phyloP scores from a whole-genome alignment of 2,888 invertebrate species.

The Heliconius cydno region DNA sequence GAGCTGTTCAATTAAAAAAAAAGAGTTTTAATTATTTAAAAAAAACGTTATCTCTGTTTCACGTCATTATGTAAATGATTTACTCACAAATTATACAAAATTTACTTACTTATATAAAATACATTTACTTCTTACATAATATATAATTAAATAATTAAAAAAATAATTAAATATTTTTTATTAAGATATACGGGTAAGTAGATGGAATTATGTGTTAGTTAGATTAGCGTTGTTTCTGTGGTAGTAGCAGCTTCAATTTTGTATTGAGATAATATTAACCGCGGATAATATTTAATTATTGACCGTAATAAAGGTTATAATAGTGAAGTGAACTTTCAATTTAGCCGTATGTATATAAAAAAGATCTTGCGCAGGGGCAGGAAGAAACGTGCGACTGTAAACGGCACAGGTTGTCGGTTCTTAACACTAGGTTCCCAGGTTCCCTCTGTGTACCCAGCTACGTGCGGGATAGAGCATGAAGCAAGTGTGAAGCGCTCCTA shows the following conservation, averaged over 20 bases:
- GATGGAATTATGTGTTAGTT: not conserved
- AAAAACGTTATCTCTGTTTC: not conserved
- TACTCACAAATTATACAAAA: slow-evolving; percentile 6
- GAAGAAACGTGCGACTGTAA: too few relatives aligned
- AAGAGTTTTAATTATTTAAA: not conserved
- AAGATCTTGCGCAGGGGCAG: too few relatives aligned
- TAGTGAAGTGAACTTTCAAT: not conserved
- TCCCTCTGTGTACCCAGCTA: too few relatives aligned
- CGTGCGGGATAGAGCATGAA: too few relatives aligned
- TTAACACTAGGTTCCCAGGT: too few relatives aligned
- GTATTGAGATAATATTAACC: too few relatives aligned
- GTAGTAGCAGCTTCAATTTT: not conserved
- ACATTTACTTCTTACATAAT: not conserved
- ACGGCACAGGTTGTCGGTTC: too few relatives aligned
- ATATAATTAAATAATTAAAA: too few relatives aligned
- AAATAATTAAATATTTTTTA: too few relatives aligned
- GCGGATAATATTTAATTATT: not conserved
- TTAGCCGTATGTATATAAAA: not conserved
- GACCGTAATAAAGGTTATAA: not conserved
- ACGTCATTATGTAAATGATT: slow-evolving; percentile 6
- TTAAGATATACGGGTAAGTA: not conserved
- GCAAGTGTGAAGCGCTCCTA: not conserved
- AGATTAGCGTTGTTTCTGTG: not conserved
- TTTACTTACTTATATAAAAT: not conserved
- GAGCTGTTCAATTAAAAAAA: not conserved